These are phyloP conservation scores for Rhagoletis pomonella DNA, from an alignment of 1,140 invertebrate species.

Conservation along the genomic window DNA sequence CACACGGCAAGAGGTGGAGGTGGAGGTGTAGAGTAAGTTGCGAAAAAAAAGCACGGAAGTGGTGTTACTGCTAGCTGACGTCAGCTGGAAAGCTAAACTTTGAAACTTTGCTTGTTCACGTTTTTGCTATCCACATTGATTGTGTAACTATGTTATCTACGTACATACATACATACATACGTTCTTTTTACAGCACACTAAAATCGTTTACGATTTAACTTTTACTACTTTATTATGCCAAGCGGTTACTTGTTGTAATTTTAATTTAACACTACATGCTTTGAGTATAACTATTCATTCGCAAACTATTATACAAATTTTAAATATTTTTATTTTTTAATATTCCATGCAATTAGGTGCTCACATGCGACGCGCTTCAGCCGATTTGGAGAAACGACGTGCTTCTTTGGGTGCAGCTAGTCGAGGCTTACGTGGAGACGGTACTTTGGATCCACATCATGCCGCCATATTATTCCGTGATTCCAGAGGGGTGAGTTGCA, in stretches of 20 bases:
- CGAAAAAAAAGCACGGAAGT: background rate
- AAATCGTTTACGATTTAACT: background rate
- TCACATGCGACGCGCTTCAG: conserved; percentile 82
- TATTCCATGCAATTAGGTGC: conserved; percentile 77
- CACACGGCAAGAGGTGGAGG: background rate
- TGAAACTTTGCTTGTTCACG: background rate
- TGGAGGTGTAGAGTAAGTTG: background rate
- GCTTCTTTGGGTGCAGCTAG: conserved; percentile 82
- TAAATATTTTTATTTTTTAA: background rate
- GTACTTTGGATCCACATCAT: conserved; percentile 85
- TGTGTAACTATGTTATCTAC: background rate
- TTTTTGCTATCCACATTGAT: background rate
- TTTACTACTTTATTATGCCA: background rate
- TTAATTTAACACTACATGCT: background rate
- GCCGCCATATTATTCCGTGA: conserved; percentile 92
- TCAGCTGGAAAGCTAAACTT: background rate
- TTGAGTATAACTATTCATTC: background rate
- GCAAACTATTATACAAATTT: background rate
- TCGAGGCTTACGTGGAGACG: conserved; percentile 72
- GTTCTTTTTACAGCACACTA: background rate
- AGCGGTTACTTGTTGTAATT: conserved; percentile 46
- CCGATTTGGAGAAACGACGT: conserved; percentile 83
- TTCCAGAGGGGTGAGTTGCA: conserved; percentile 87
- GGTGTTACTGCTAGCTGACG: background rate
- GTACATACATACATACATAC: background rate